Conservation (phyloP, 2,113 vertebrate species). For the Labeo rohita region DNA sequence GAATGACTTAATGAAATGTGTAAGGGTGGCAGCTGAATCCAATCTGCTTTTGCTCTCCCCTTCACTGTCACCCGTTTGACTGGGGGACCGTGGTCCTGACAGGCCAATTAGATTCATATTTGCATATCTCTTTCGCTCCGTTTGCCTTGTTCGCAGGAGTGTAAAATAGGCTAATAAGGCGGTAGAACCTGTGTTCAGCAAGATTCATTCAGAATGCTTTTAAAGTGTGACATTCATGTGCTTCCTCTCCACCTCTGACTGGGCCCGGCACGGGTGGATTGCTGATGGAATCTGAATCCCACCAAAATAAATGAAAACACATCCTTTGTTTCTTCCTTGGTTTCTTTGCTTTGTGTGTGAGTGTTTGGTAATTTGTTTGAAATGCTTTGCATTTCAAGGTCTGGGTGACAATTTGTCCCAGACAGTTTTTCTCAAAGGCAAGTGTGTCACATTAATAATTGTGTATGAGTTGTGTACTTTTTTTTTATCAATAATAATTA, state of each 20-base stretch:
- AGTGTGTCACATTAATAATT: background rate
- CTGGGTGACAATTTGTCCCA: background rate
- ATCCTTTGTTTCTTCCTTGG: background rate
- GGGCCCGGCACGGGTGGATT: background rate
- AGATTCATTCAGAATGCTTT: constrained; percentile 59
- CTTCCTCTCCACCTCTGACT: constrained; percentile 31
- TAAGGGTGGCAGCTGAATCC: constrained; percentile 67
- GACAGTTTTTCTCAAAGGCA: background rate
- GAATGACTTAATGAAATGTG: constrained; percentile 67
- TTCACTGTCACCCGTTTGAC: constrained; percentile 66
- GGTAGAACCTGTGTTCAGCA: constrained; percentile 66
- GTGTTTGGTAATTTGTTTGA: background rate
- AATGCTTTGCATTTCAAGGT: background rate
- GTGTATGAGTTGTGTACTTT: background rate
- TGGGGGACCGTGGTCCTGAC: constrained; percentile 66
- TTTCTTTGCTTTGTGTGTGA: background rate
- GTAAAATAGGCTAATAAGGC: constrained; percentile 74
- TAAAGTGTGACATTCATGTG: constrained; percentile 57
- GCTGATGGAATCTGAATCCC: constrained; percentile 24
- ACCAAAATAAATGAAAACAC: constrained; percentile 19
- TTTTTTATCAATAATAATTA: no score
- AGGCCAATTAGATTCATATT: constrained; percentile 78
- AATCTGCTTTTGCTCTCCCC: constrained; percentile 62
- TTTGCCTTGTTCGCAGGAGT: constrained; percentile 72
- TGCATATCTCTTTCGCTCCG: constrained; percentile 74